Base-by-base conservation (phyloP, 2,888 invertebrate genomes). In the Colletes collaris region DNA sequence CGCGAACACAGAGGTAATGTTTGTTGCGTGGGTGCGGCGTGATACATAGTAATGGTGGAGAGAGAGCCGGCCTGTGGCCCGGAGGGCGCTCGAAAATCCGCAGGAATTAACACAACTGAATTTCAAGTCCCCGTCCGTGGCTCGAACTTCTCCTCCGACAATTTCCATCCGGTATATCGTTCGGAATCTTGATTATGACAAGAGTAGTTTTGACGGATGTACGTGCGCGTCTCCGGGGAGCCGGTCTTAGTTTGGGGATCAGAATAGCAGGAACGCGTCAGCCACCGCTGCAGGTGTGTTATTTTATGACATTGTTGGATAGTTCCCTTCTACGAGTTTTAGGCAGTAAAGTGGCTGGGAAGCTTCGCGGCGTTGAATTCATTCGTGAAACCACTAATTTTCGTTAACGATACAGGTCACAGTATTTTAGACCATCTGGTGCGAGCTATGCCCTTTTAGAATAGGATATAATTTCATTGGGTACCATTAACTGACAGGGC, bases 41-140 rank as follows among this genome's bases (percentile, higher is more conserved):
- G 67, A 79, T 78, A 84, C 77, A 74, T 76, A 77, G 72, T 68
- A 75, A 82, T 81, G 77, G 80, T 56, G 64, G 70, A 75, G 74
- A 63, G 72, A 75, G 74, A 70, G 63, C 50, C 49, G 55, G 52
- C 53, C 68, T 62, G 67, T 52, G 74, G 79, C 65, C 80, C 86
- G 80, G 65, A 82, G 85, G 82, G 79, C 67, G 55, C 78, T 65
- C 85, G 85, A 80, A 84, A 88, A 85, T 84, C 82, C 84, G 69
- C 67, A 84, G 85, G 85, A 89, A 89, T 89, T 88, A 89, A 86
- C 87, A 83, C 87, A 85, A 85, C 85, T 83, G 84, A 88, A 87
- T 88, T 88, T 87, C 86, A 83, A 87, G 83, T 86, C 74, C 83
- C 73, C 82, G 66, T 76, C 76, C 83, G 78, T 62, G 44, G 49